phyloP scores from a whole-genome alignment of 2,888 invertebrate genomes.

The Sphaerophoria taeniata region DNA sequence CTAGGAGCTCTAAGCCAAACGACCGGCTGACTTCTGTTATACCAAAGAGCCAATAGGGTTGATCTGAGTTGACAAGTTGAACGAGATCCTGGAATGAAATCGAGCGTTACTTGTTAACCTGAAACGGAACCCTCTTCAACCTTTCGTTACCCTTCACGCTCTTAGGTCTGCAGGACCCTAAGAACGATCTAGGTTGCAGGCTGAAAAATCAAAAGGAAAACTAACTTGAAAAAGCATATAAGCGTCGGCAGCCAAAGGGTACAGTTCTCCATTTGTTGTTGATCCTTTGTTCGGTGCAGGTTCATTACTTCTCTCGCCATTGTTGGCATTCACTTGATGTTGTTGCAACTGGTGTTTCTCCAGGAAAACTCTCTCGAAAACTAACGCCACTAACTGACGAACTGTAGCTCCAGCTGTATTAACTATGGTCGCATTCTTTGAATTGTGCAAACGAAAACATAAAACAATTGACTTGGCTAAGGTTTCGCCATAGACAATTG shows the following conservation, averaged over 20 bases:
- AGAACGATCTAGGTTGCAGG: too few species aligned
- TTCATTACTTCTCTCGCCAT: constrained; percentile 63
- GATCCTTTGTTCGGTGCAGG: constrained; percentile 66
- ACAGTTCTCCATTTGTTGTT: constrained; percentile 85
- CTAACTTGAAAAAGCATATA: constrained; percentile 95
- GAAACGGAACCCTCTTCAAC: too few species aligned
- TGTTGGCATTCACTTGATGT: constrained; percentile 55
- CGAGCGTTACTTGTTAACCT: too few species aligned
- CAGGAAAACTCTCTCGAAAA: constrained; percentile 90
- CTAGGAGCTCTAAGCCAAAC: constrained; percentile 97
- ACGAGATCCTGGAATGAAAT: constrained; percentile 99
- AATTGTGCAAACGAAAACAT: constrained; percentile 98
- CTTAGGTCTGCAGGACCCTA: too few species aligned
- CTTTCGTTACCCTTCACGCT: too few species aligned
- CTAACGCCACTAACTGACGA: constrained; percentile 95
- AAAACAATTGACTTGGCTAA: constrained; percentile 96
- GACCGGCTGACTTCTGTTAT: constrained; percentile 99
- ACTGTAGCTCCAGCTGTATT: constrained; percentile 99
- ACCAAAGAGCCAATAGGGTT: constrained; percentile 97
- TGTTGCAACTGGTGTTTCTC: constrained; percentile 78
- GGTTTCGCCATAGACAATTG: constrained; percentile 96
- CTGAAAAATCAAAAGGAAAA: background rate
- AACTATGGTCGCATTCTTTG: constrained; percentile 96
- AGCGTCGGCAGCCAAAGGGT: constrained; percentile 96
- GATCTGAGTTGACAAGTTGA: constrained; percentile 97